phyloP scores from a whole-genome alignment of 1,140 invertebrate genomes.

The Nixonia krombeini region DNA sequence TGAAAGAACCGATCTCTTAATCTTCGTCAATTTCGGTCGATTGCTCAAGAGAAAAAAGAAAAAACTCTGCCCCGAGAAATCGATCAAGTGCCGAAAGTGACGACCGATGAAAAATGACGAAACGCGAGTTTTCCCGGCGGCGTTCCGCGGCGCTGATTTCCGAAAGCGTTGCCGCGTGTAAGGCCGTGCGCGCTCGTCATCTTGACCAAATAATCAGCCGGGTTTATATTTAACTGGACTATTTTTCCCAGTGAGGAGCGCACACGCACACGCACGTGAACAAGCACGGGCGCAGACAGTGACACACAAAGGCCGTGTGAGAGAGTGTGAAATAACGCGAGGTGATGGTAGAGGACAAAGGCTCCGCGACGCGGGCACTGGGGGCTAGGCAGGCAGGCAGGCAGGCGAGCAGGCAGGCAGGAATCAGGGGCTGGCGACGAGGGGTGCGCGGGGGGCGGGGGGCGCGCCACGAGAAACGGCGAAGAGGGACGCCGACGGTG shows the following conservation, averaged over 20 bases:
- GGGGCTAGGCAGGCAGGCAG: conserved; percentile 56
- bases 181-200: conserved; percentile 2
- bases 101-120: too few species aligned
- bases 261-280: conserved; percentile 3
- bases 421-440: conserved; percentile 24
- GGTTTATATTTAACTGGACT: conserved; percentile 38
- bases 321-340: conserved; percentile 69
- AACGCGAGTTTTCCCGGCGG: too few species aligned
- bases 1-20: too few species aligned
- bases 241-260: conserved; percentile 35
- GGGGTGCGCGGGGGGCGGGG: conserved; percentile 5
- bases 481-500: not conserved
- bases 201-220: conserved; percentile 24
- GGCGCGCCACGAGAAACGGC: conserved; percentile 2
- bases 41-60: too few species aligned
- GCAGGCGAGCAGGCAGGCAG: conserved; percentile 36
- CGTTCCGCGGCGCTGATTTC: too few species aligned
- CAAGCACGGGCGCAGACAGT: conserved; percentile 13
- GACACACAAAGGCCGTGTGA: conserved; percentile 33
- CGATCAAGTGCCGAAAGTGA: too few species aligned
- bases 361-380: conserved; percentile 59
- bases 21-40: too few species aligned
- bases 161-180: too few species aligned
- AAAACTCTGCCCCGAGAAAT: too few species aligned
- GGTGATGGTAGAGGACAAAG: conserved; percentile 66